Evolutionary conservation across 1,140 invertebrate genomes (phyloP).

Genomic region (Vanessa atalanta): DNA sequence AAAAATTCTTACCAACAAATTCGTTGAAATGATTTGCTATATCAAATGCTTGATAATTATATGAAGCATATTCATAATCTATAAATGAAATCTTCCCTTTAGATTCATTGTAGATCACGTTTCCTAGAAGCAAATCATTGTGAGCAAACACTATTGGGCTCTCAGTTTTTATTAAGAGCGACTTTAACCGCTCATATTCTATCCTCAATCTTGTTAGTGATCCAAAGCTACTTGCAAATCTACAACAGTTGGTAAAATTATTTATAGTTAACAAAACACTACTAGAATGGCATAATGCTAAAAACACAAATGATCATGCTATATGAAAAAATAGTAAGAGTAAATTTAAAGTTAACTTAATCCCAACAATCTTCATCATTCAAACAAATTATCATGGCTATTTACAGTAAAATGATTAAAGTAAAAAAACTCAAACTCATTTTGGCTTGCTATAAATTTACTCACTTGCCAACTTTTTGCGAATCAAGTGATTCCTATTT

Average conservation of each 20-base stretch:
- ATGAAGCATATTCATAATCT: conserved; percentile 97
- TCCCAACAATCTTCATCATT: not conserved
- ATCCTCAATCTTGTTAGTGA: conserved; percentile 84
- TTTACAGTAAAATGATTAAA: not conserved
- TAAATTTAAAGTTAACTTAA: not conserved
- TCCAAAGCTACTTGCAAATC: conserved; percentile 86
- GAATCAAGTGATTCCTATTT: not conserved
- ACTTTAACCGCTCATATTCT: conserved; percentile 87
- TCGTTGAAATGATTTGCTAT: conserved; percentile 99
- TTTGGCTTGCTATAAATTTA: not conserved
- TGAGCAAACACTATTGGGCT: conserved; percentile 97
- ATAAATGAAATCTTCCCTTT: conserved; percentile 93
- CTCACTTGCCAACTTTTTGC: not conserved
- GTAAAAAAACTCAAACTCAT: not conserved
- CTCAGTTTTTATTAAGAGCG: conserved; percentile 83
- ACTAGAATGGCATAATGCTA: not conserved
- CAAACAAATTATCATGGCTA: not conserved
- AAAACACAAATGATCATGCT: not conserved
- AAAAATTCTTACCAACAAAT: conserved; percentile 90
- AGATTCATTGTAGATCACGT: conserved; percentile 92
- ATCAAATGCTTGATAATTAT: conserved; percentile 97
- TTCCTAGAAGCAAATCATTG: conserved; percentile 97
- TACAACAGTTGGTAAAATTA: conserved; percentile 75
- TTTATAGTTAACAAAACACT: not conserved
- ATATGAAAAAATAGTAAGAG: not conserved